Evolutionary conservation across 2,113 vertebrate species (phyloP), one percentile per base, ranked within the genome.

Genomic region (Platycercus adscitus): DNA sequence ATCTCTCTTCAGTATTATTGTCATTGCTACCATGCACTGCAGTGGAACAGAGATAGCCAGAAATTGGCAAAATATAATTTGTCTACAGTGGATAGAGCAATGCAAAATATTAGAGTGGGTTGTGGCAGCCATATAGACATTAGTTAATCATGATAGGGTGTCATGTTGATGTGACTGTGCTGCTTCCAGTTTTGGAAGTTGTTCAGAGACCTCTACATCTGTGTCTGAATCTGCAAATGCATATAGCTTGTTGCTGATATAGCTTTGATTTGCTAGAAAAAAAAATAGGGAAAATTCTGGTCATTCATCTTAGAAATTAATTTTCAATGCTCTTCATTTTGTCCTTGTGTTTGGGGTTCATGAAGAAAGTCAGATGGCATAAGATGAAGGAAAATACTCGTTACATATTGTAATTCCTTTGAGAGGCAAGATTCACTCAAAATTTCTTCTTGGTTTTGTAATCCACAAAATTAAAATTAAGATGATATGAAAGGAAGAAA

Each of bases 201-300:
- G 90, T 96, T 97, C 96, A 95, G 94, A 91, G 88, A 56, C 92
- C 58, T 91, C 63, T 83, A 91, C 95, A 97, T 96, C 95, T 95
- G 94, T 70, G 82, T 37, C 86, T 90, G 79, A 88, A 94, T 91
- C 82, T 96, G 94, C 75, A 94, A 86, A 80, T 23, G 80, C 31
- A 2, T 88, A 70, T 43, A 93, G 41, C 58, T 95, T 90, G 66
- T 56, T 94, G 71, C 47, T 80, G 68, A 86, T 90, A 90, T 5
- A 92, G 79, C 94, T 95, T 95, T 97, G 96, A 97, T 95, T 95
- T 91, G 25, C 21, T 86, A 31, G 56, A 41, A 77, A 89, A 88
- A 89, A 92, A 93, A 79, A 33, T 31, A 88, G 17, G 44, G 79
- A 93, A 91, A 86, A 71, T 96, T 93, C 58, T 80, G 82, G 71